Base-by-base conservation (phyloP, 2,113 vertebrate genomes). In the Choloepus hoffmanni region DNA sequence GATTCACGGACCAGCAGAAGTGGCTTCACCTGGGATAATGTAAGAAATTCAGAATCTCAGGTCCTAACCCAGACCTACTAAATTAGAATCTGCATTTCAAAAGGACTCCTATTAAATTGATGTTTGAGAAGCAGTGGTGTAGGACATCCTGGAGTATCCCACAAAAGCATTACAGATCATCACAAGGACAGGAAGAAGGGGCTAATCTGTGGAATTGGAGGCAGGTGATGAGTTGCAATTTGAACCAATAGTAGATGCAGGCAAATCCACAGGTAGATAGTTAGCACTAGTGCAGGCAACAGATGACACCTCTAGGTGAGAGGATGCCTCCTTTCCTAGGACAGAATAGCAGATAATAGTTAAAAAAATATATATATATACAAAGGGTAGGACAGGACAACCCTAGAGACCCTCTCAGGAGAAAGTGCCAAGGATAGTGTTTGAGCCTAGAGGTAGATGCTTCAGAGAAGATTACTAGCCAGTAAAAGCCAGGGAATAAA, bases 161-260 rank as follows among this genome's bases (percentile, higher is more conserved):
- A 89, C 48, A 83, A 84, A 3, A 87, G 23, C 26, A 78, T 88
- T 88, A 40, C 7, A 48, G 45, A 60, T 40, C 43, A 79, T 23
- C 18, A 68, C 30, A 89, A 89, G 43, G 19, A 94, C 9, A 78
- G 7, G n/a, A 70, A 45, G 40, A 92, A 67, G 58, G 23, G 18
- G 73, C 21, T 73, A 53, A 92, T 89, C 28, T 36, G 45, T 72
- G 89, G 45, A 40, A 28, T 21, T 89, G 30, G 85, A 89, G 43
- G 48, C 67, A 78, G 40, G 92, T 65, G 58, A 92, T 89, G 60
- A 92, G n/a, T 81, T 92, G 21, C 12, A 83, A 16, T 92, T 95
- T 67, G 65, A 95, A 74, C 16, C 62, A 85, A 92, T 79, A 40
- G 3, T 81, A 50, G 40, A 89, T n/a, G 65, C 23, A 23, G 33